Conservation (phyloP, 2,888 invertebrate species). For the Belgica antarctica region DNA sequence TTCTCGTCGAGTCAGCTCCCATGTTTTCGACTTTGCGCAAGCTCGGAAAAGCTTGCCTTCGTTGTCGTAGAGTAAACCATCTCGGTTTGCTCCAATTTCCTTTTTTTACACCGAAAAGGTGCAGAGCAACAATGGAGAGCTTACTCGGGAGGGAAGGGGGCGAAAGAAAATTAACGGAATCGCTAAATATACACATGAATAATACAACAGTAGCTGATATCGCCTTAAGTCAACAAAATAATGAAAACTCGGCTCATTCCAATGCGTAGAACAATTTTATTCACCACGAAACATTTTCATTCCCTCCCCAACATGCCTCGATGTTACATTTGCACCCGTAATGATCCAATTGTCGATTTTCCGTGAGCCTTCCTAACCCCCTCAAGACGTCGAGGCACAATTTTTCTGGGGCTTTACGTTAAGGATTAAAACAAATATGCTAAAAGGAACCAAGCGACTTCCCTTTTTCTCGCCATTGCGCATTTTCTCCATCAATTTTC, state of each 20-base stretch:
- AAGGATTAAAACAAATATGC: constrained; percentile 5
- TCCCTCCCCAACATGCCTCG: not conserved
- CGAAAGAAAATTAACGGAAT: too few species aligned
- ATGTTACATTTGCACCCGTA: not conserved
- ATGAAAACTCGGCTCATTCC: not conserved
- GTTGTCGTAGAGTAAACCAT: too few species aligned
- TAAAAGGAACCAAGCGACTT: not conserved
- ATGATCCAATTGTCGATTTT: constrained; percentile 3
- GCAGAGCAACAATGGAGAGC: constrained; percentile 12
- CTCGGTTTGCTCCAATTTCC: constrained; percentile 19
- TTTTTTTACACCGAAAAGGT: not conserved
- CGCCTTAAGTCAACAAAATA: constrained; percentile 26
- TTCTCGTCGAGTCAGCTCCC: not conserved
- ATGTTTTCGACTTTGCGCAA: constrained; percentile 7
- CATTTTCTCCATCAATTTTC: not conserved
- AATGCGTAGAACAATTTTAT: not conserved
- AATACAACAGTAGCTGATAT: constrained; percentile 10
- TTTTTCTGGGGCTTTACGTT: not conserved
- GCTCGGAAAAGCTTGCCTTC: constrained; percentile 21
- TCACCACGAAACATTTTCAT: not conserved
- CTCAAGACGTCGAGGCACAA: not conserved
- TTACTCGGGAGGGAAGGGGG: not conserved
- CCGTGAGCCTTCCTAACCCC: too few species aligned
- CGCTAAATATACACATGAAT: constrained; percentile 15
- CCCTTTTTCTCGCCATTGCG: constrained; percentile 24